Base-by-base conservation (phyloP, 2,888 invertebrate genomes). In the Leptarthrus brevirostris region DNA sequence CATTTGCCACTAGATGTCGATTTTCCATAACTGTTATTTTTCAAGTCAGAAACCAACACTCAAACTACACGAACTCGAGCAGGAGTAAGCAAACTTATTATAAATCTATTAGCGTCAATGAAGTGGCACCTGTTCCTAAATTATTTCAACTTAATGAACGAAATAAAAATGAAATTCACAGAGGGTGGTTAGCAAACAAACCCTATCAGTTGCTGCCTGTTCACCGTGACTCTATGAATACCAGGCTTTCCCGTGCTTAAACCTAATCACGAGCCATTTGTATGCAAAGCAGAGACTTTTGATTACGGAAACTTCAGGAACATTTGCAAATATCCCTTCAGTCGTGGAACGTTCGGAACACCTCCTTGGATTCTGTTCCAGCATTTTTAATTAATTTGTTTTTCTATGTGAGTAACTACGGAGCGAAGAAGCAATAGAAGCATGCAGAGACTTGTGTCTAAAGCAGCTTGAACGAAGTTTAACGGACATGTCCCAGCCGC, bases 241-340 rank as follows among this genome's bases (percentile, higher is more conserved):
- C 61, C 6, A 34, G 22, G n/a, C 61, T 16, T 34, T 61, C 18
- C 61, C 16, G 34, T 52, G 52, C 20, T 70, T 34, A 71, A 36
- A 36, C 54, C 53, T 71, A 71, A 71, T 71, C 54, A 71, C 14
- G 40, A n/a, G 56, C 54, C 54, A 72, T 72, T 72, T 72, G 71
- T 72, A 72, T 72, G 71, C 71, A 56, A 72, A 72, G 40, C 26
- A 26, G 40, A 56, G 71, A 72, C 40, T 72, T 72, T 72, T 54
- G 71, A 72, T 72, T 56, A 72, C 49, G 34, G 53, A 70, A n/a
- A 70, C 24, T 66, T 66, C 49, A 14, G 36, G 66, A 36, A 22
- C 53, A 53, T 66, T 47, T 16, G 47, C 66, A 47, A 22, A 26
- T 16, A 66, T 26, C 34, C 61, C 24, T 34, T 34, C 6, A 8